These are phyloP conservation scores for Australoheros scitulus DNA, from an alignment of 2,113 vertebrate genomes.

Conservation along the genomic window DNA sequence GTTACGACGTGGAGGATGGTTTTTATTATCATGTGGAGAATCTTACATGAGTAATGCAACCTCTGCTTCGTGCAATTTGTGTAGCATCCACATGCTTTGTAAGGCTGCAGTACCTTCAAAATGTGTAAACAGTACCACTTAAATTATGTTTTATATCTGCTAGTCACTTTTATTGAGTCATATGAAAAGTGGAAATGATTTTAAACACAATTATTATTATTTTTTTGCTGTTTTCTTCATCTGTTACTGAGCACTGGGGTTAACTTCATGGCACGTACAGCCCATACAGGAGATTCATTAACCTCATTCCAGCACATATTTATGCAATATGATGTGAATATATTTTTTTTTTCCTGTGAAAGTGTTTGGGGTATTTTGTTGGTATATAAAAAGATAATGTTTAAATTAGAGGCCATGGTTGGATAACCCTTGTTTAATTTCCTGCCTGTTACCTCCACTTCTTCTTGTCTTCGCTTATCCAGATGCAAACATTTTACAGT, in stretches of 20 bases:
- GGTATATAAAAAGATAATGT: conserved; percentile 27
- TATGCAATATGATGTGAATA: conserved; percentile 74
- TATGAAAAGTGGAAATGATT: conserved; percentile 14
- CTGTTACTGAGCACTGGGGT: conserved; percentile 47
- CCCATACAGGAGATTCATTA: conserved; percentile 44
- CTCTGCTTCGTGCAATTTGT: conserved; percentile 53
- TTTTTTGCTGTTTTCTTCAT: background rate
- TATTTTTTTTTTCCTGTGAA: conserved; percentile 56
- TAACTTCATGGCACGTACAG: conserved; percentile 18
- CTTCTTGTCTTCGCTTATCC: conserved; percentile 41
- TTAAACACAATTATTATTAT: background rate
- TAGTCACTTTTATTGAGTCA: conserved; percentile 20
- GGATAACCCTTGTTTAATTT: conserved; percentile 34
- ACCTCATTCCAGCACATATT: conserved; percentile 73
- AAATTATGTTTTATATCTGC: conserved; percentile 1
- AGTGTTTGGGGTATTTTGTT: conserved; percentile 44
- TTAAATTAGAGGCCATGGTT: conserved; percentile 48
- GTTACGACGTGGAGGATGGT: conserved; percentile 4
- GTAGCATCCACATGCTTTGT: conserved; percentile 53
- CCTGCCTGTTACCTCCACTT: conserved; percentile 58
- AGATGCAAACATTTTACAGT: conserved; percentile 57
- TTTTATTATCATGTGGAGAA: background rate
- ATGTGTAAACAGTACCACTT: conserved; percentile 35
- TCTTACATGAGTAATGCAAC: conserved; percentile 3
- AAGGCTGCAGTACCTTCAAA: conserved; percentile 46